phyloP scores from a whole-genome alignment of 2,113 vertebrate genomes.

The Nothoprocta pentlandii region DNA sequence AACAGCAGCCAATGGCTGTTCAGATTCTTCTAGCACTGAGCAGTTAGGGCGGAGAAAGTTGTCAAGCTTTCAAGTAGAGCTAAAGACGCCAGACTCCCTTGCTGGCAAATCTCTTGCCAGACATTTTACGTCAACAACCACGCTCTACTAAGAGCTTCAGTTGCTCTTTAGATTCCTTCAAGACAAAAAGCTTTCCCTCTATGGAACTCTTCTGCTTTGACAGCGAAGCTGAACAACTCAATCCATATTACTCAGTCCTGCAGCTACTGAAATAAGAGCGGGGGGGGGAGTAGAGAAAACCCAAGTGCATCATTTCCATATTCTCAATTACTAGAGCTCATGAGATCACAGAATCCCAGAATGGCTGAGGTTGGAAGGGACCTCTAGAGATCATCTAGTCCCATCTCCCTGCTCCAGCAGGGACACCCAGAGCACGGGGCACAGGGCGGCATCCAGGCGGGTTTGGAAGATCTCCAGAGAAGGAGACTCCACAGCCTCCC shows the following conservation, averaged over 20 bases:
- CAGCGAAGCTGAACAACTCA: slow-evolving; percentile 13
- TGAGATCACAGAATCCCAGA: background rate
- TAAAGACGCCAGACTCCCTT: background rate
- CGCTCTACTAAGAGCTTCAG: background rate
- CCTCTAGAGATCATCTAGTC: too few species aligned
- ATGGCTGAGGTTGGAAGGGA: too few species aligned
- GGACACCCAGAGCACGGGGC: too few species aligned
- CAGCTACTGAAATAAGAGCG: background rate
- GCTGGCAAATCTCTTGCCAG: slow-evolving; percentile 3
- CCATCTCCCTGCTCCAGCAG: too few species aligned
- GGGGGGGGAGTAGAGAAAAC: background rate
- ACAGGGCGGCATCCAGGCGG: too few species aligned
- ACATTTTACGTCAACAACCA: slow-evolving; percentile 52
- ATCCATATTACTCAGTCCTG: background rate
- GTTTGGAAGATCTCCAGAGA: too few species aligned
- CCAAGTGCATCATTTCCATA: background rate
- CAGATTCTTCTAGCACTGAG: slow-evolving; percentile 1
- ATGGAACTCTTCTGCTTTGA: background rate
- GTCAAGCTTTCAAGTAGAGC: slow-evolving; percentile 51
- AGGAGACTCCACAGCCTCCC: too few species aligned
- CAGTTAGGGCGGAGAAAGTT: slow-evolving; percentile 23
- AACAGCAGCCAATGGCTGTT: slow-evolving; percentile 21
- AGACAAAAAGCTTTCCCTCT: slow-evolving; percentile 19
- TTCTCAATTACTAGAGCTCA: background rate
- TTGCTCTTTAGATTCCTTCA: slow-evolving; percentile 27